Conservation (phyloP, 2,113 vertebrate genomes). For the Ciconia stormi region DNA sequence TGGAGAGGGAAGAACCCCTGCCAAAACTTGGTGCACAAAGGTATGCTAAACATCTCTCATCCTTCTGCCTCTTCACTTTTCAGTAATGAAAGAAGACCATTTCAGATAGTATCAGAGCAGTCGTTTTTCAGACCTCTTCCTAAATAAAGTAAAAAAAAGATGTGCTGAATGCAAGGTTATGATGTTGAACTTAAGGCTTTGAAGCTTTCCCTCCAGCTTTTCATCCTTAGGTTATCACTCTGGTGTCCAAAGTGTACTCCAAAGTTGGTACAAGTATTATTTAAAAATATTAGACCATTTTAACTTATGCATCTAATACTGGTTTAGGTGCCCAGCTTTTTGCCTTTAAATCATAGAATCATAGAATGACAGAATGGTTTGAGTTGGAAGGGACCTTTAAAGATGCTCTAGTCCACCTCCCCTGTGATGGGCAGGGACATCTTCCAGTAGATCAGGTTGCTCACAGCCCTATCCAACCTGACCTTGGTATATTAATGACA, state of each 20-base stretch:
- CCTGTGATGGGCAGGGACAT: background rate
- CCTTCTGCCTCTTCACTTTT: background rate
- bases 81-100: background rate
- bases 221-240: background rate
- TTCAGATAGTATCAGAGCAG: background rate
- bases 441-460: background rate
- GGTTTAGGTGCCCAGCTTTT: background rate
- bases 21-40: background rate
- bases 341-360: background rate
- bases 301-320: background rate
- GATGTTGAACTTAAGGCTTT: background rate
- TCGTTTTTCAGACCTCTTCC: background rate
- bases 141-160: background rate
- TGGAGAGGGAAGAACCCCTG: background rate
- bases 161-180: background rate
- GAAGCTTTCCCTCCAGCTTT: background rate
- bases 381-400: background rate
- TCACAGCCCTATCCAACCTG: background rate
- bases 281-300: background rate
- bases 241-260: background rate
- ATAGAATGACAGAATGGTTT: background rate
- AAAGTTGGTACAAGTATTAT: background rate
- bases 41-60: background rate
- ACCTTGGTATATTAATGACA: background rate
- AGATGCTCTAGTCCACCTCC: background rate